A percentile compares a stretch with the other conserved stretches of the same genome.
phyloP scores from a whole-genome alignment of 2,888 invertebrate species.

The Iphiclides podalirius region DNA sequence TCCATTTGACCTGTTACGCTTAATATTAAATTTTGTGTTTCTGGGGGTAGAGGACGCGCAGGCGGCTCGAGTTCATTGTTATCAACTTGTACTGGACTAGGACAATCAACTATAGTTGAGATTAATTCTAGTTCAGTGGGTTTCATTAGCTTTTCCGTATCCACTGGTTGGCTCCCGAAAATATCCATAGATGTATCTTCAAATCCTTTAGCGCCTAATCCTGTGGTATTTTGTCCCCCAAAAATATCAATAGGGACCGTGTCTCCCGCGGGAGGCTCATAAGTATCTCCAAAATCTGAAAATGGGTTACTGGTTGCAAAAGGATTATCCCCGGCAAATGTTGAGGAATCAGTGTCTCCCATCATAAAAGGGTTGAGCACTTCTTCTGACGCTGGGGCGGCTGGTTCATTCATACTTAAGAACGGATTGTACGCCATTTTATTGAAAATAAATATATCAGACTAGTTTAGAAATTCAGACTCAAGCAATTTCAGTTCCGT shows the following conservation, averaged over 20 bases:
- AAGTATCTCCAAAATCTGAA: conserved; percentile 75
- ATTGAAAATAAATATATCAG: conserved; percentile 6
- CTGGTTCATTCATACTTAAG: conserved; percentile 85
- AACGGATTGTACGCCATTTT: conserved; percentile 90
- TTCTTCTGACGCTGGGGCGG: conserved; percentile 68
- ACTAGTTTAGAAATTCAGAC: conserved; percentile 81
- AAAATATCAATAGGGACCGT: conserved; percentile 68
- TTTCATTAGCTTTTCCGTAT: conserved; percentile 46
- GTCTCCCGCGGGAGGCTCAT: conserved; percentile 59
- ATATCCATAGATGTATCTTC: conserved; percentile 43
- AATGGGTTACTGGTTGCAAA: conserved; percentile 87
- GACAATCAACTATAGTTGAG: conserved; percentile 46
- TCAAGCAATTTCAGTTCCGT: conserved; percentile 89
- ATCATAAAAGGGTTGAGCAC: conserved; percentile 86
- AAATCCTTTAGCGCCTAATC: conserved; percentile 56
- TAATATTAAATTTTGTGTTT: conserved; percentile 91
- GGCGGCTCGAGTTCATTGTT: conserved; percentile 55
- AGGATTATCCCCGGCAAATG: conserved; percentile 82
- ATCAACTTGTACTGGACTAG: conserved; percentile 40
- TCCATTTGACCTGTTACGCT: conserved; percentile 94
- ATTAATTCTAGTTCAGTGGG: conserved; percentile 65
- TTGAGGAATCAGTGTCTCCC: conserved; percentile 57
- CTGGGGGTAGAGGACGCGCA: conserved; percentile 84
- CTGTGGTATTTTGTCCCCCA: conserved; percentile 53
- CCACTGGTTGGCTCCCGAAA: conserved; percentile 40